Evolutionary conservation across 2,113 vertebrate genomes (phyloP), one percentile per base, ranked within the genome.

Genomic region (Megaptera novaeangliae): DNA sequence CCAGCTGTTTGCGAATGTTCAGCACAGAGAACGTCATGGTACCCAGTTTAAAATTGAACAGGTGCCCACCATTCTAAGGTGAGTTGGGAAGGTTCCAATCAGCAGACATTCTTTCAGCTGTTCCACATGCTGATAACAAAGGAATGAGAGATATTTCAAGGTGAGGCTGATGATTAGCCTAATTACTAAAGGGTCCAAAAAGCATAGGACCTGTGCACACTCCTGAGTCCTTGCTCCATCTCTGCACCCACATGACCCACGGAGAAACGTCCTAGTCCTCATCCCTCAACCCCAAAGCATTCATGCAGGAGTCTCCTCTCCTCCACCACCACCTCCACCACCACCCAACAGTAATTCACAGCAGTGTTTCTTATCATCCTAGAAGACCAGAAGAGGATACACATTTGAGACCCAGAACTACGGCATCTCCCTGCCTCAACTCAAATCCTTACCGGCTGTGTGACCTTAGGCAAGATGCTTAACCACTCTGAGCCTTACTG

Each of bases 31-130:
- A 55, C 21, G 14, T 64, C 49, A 57, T 10, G 59, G 61, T n/a
- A 63, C 1, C 25, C 36, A 66, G 59, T 46, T 94, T 82, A 44
- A 94, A 55, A 68, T 49, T 36, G 82, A 94, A 88, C 8, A 88
- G 59, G 75, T 29, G 61, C 18, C n/a, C 55, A 64, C 34, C 12
- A 66, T 88, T 88, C 77, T 68, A 52, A 87, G 75, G 34, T 8
- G 88, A 52, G 17, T 0, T 17, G 25, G 59, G 52, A 71, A 55
- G 57, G 18, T 31, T 66, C 27, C 68, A 31, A 27, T 64, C 25
- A 27, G 44, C 25, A 52, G 84, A 44, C 61, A 55, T 34, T 83
- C n/a, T 64, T 77, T 49, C 18, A 85, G 39, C 46, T 57, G 11
- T 41, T 71, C 61, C 72, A 72, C 61, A 41, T 49, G 61, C 39